Conservation (phyloP, 1,140 invertebrate species). For the Cardiocondyla obscurior region DNA sequence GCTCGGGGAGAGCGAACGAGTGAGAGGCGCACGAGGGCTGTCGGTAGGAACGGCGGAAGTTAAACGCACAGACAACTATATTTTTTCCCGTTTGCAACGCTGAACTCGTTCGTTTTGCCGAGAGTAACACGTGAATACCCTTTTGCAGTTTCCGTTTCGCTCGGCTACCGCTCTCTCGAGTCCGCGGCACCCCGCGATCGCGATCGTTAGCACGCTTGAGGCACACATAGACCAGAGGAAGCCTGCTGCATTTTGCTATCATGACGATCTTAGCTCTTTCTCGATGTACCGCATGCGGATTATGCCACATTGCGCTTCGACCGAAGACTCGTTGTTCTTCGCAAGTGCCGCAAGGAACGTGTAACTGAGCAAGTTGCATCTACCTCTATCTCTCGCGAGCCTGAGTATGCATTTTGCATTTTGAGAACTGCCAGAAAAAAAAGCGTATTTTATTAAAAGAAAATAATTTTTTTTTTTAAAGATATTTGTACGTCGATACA, state of each 20-base stretch:
- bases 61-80: slow-evolving; percentile 4
- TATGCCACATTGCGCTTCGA: slow-evolving; percentile 57
- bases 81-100: neutral
- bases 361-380: slow-evolving; percentile 9
- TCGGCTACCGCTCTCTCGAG: neutral
- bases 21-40: neutral
- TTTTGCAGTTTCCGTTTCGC: slow-evolving; percentile 9
- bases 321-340: slow-evolving; percentile 51
- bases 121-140: slow-evolving; percentile 7
- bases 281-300: slow-evolving; percentile 57
- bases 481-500: neutral
- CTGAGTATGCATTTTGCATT: neutral
- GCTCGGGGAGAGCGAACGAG: neutral
- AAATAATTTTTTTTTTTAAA: neutral
- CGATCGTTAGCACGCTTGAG: slow-evolving; percentile 59
- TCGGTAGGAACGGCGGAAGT: neutral
- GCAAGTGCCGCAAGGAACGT: neutral
- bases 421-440: neutral
- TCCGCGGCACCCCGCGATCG: neutral
- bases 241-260: slow-evolving; percentile 16
- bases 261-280: neutral
- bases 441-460: neutral
- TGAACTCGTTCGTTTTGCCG: neutral
- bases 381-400: neutral
- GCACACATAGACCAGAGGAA: slow-evolving; percentile 20